phyloP scores from a whole-genome alignment of 2,113 vertebrate genomes.

The Pachycephala philippinensis region DNA sequence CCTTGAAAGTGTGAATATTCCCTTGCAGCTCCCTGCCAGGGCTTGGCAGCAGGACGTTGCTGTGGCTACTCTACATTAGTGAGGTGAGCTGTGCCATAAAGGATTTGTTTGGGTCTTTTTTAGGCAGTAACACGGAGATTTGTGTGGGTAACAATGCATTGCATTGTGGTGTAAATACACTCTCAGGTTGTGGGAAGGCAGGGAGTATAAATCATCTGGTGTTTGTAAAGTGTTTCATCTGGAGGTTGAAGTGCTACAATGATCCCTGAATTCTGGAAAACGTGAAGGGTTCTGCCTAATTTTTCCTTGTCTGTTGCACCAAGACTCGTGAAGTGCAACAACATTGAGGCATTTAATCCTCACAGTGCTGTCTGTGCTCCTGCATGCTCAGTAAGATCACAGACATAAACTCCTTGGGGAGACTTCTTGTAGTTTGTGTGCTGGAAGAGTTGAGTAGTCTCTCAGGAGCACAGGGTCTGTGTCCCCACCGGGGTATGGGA shows the following conservation, averaged over 20 bases:
- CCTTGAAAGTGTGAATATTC: neutral
- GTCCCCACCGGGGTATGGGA: rapidly evolving
- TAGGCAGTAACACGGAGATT: neutral
- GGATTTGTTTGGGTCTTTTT: neutral
- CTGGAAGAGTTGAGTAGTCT: neutral
- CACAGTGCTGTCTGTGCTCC: neutral
- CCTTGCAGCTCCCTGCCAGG: neutral
- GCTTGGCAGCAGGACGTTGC: neutral
- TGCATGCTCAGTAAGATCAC: neutral
- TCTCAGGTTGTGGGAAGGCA: neutral
- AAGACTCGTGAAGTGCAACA: neutral
- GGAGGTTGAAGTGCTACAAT: neutral
- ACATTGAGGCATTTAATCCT: neutral
- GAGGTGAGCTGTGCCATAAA: neutral
- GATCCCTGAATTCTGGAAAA: neutral
- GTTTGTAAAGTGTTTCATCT: neutral
- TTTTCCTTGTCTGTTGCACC: neutral
- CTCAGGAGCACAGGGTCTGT: neutral
- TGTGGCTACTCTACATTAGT: rapidly evolving
- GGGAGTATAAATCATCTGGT: neutral
- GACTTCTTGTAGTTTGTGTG: neutral
- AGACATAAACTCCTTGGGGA: neutral
- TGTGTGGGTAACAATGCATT: neutral
- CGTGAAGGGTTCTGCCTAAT: neutral
- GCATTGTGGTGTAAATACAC: rapidly evolving